A percentile compares a stretch with the other conserved stretches of the same genome.
phyloP scores from a whole-genome alignment of 1,140 invertebrate genomes.

The Coelopa frigida region DNA sequence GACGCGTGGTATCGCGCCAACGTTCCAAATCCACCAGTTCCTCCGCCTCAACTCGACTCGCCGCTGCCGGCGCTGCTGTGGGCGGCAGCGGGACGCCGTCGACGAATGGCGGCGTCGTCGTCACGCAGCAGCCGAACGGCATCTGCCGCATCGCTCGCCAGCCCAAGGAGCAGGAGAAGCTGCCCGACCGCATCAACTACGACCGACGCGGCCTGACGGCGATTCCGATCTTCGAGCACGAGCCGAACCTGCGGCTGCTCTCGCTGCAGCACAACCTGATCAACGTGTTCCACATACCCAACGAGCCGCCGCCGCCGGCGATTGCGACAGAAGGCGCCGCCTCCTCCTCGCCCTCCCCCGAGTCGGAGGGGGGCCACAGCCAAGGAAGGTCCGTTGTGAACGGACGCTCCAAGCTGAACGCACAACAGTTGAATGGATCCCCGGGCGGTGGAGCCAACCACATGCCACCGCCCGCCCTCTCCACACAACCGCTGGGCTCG shows the following conservation, averaged over 20 bases:
- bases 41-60: slow-evolving; percentile 28
- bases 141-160: slow-evolving; percentile 55
- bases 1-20: slow-evolving; percentile 21
- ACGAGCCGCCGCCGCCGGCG: slow-evolving; percentile 24
- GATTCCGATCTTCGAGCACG: slow-evolving; percentile 71
- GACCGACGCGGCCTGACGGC: slow-evolving; percentile 67
- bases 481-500: background rate
- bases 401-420: background rate
- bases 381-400: background rate
- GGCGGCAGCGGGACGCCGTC: slow-evolving; percentile 15
- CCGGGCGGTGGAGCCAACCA: background rate
- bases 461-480: slow-evolving; percentile 8
- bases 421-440: background rate
- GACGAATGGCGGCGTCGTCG: slow-evolving; percentile 40
- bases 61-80: slow-evolving; percentile 19
- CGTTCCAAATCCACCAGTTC: slow-evolving; percentile 41
- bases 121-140: slow-evolving; percentile 36
- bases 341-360: background rate
- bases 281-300: slow-evolving; percentile 55
- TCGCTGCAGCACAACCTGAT: slow-evolving; percentile 89
- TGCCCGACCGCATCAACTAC: slow-evolving; percentile 69
- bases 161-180: slow-evolving; percentile 60
- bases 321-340: too few relatives aligned
- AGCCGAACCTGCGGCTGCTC: slow-evolving; percentile 69
- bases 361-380: background rate